Evolutionary conservation across 2,113 vertebrate genomes (phyloP).

Genomic region (Phalacrocorax carbo): DNA sequence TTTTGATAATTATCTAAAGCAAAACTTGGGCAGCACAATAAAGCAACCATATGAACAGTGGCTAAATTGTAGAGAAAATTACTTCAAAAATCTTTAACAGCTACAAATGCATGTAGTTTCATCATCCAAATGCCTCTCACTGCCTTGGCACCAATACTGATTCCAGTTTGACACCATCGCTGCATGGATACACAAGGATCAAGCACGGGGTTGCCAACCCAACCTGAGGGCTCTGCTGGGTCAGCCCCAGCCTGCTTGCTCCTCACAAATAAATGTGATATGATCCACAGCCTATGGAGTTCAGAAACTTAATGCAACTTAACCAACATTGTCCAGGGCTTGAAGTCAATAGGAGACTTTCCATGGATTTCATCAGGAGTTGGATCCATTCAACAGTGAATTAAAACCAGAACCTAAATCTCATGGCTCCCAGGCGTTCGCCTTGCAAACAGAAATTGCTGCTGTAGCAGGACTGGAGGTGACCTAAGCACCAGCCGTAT

Average conservation of each 20-base stretch:
- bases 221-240: not conserved
- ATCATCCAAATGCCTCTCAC: rapidly evolving
- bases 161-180: rapidly evolving
- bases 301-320: not conserved
- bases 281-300: not conserved
- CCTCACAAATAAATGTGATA: rapidly evolving
- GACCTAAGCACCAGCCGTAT: not conserved
- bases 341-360: not conserved
- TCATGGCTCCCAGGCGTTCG: not conserved
- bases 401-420: not conserved
- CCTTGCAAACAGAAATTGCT: not conserved
- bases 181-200: rapidly evolving
- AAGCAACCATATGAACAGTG: not conserved
- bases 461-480: not conserved
- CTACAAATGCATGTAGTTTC: not conserved
- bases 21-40: not conserved
- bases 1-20: not conserved
- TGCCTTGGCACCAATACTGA: rapidly evolving
- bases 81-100: not conserved
- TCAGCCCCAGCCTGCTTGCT: not conserved
- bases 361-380: not conserved
- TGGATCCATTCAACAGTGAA: not conserved
- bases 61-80: not conserved
- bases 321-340: not conserved
- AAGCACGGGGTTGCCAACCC: rapidly evolving